Conservation (phyloP, 2,888 invertebrate genomes). For the Drosophila tripunctata region DNA sequence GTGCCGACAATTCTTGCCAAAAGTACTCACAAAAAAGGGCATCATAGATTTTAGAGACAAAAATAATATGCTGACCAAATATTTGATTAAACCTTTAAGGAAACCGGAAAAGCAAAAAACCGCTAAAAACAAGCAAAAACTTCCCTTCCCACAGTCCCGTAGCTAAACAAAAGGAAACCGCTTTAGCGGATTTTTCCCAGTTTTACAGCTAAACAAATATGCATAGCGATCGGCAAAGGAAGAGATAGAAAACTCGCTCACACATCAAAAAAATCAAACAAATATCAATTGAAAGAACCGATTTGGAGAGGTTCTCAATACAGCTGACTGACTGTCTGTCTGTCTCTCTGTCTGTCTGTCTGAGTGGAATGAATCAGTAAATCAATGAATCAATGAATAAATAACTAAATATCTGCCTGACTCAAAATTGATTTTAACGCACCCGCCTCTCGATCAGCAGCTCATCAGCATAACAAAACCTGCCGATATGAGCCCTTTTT, state of each 20-base stretch:
- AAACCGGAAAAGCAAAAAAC: conserved; percentile 65
- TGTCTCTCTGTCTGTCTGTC: too few relatives aligned
- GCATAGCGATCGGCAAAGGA: neutral
- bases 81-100: conserved; percentile 69
- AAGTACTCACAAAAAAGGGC: neutral
- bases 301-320: conserved; percentile 42
- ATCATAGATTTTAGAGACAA: too few relatives aligned
- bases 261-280: conserved; percentile 48
- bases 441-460: conserved; percentile 26
- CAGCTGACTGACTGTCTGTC: conserved; percentile 17
- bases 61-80: conserved; percentile 47
- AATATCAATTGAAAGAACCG: conserved; percentile 52
- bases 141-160: conserved; percentile 46
- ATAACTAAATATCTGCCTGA: conserved; percentile 23
- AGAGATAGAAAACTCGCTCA: conserved; percentile 9
- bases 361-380: conserved; percentile 31
- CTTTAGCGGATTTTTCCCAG: conserved; percentile 26
- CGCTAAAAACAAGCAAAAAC: conserved; percentile 28
- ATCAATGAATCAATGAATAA: conserved; percentile 9
- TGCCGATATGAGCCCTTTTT: conserved; percentile 43
- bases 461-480: conserved; percentile 73
- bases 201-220: conserved; percentile 59
- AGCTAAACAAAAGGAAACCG: conserved; percentile 27
- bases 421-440: conserved; percentile 68
- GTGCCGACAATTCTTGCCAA: neutral